Base-by-base conservation (phyloP, 2,113 vertebrate species). In the Oncorhynchus nerka region DNA sequence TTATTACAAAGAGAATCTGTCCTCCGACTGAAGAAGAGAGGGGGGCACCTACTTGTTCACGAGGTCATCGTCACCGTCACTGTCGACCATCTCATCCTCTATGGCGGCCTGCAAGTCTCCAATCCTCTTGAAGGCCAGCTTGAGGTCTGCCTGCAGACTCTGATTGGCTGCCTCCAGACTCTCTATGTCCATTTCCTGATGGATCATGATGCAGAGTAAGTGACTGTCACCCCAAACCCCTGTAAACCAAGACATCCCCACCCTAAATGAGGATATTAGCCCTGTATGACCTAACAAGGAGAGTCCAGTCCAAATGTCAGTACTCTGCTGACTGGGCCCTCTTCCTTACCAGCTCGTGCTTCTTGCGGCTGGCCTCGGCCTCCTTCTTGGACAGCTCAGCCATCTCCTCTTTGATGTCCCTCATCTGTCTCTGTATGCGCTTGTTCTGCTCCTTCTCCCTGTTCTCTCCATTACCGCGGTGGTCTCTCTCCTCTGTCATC, bases 391-490 rank as follows among this genome's bases (percentile, higher is more conserved):
- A 94, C 69, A 99, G 91, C 87, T 99, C 97, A 0, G 90, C 93
- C 95, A 94, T 96, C 91, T 99, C 98, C 87, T 99, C 98, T 84
- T 99, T 98, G 81, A 95, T 91, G 74, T 99, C 97, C 0, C 96
- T 93, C 49, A 95, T 94, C 93, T 98, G 98, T 48, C 98, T 89
- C 90, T 98, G 97, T 74, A 95, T 92, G 48, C 98, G 91, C 85
- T 99, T 99, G 89, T 98, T 99, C 90, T 99, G 98, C 57, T 99
- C 98, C 78, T 96, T 99, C 93, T 99, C 98, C 16, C 97, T 88
- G 93, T 91, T 96, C 91, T 99, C 98, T 0, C 94, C 94, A 0
- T 94, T 92, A 0, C 84, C 79, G 0, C 92, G 95, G 81, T 97
- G 97, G 80, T 97, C 97, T 59, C 95, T 93, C 82, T 99, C 98